Conservation (phyloP, 2,113 vertebrate genomes). For the Hiodon tergisus region DNA sequence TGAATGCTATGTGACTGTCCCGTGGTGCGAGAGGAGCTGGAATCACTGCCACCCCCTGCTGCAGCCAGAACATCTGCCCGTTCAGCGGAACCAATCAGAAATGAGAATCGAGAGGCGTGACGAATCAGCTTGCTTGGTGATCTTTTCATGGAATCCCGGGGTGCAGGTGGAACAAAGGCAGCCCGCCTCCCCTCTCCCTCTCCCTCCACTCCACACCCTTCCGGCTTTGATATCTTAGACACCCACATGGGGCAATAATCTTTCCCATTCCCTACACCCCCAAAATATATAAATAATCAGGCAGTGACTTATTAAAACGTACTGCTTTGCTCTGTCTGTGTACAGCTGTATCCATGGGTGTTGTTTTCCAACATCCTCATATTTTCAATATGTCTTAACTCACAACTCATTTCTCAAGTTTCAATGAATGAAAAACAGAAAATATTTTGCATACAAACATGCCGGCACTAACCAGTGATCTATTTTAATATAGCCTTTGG, state of each 20-base stretch:
- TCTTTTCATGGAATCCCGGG: slow-evolving; percentile 68
- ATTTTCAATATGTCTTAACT: background rate
- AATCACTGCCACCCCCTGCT: slow-evolving; percentile 59
- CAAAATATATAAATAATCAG: slow-evolving; percentile 46
- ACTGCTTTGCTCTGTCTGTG: slow-evolving; percentile 24
- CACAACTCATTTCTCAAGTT: background rate
- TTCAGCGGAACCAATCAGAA: slow-evolving; percentile 59
- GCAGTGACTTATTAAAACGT: slow-evolving; percentile 57
- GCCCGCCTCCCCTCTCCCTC: slow-evolving; percentile 31
- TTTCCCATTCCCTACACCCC: slow-evolving; percentile 22
- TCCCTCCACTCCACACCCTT: slow-evolving; percentile 39
- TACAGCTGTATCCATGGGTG: background rate
- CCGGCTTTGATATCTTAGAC: slow-evolving; percentile 73
- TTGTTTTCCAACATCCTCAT: background rate
- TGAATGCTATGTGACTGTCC: slow-evolving; percentile 33
- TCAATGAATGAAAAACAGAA: too few species aligned
- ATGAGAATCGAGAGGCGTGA: slow-evolving; percentile 51
- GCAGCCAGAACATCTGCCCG: slow-evolving; percentile 66
- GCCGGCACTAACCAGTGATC: too few species aligned
- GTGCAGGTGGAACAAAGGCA: slow-evolving; percentile 63
- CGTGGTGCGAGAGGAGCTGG: slow-evolving; percentile 48
- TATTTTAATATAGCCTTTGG: too few species aligned
- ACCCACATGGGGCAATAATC: slow-evolving; percentile 56
- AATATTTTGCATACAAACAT: too few species aligned
- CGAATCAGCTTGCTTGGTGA: slow-evolving; percentile 63